Percentiles rank a stretch among this genome's conserved stretches.
Conservation (phyloP, 2,888 invertebrate species). For the Isoperla grammatica region DNA sequence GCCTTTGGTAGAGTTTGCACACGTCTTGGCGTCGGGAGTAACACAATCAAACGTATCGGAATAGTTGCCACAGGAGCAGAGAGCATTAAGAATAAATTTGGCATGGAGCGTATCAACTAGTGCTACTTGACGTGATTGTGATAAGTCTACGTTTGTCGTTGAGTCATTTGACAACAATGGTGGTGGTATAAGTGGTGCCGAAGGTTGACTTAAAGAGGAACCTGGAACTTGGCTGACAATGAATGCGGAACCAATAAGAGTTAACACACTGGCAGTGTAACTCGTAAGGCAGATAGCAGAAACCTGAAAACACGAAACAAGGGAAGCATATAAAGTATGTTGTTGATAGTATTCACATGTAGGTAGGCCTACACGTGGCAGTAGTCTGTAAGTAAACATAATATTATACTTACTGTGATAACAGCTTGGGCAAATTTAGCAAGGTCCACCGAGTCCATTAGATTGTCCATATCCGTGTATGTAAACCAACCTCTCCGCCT, state of each 20-base stretch:
- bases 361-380: neutral
- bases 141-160: neutral
- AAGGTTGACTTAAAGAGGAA: slow-evolving; percentile 14
- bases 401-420: slow-evolving; percentile 41
- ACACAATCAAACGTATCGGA: no score
- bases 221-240: slow-evolving; percentile 41
- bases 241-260: slow-evolving; percentile 54
- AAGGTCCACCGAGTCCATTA: slow-evolving; percentile 48
- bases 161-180: neutral
- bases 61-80: no score
- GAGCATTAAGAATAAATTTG: no score
- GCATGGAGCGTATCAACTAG: no score
- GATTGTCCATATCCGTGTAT: slow-evolving; percentile 66
- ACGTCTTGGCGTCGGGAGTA: no score
- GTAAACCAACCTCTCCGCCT: slow-evolving; percentile 72
- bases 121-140: no score
- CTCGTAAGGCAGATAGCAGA: slow-evolving; percentile 55
- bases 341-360: neutral
- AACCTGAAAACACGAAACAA: slow-evolving; percentile 40
- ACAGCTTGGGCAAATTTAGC: slow-evolving; percentile 48
- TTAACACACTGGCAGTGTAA: slow-evolving; percentile 55
- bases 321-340: neutral
- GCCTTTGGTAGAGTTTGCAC: no score
- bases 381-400: neutral
- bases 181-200: neutral